These are phyloP conservation scores for Chloropsis hardwickii DNA, from an alignment of 2,113 vertebrate genomes.

Conservation along the genomic window DNA sequence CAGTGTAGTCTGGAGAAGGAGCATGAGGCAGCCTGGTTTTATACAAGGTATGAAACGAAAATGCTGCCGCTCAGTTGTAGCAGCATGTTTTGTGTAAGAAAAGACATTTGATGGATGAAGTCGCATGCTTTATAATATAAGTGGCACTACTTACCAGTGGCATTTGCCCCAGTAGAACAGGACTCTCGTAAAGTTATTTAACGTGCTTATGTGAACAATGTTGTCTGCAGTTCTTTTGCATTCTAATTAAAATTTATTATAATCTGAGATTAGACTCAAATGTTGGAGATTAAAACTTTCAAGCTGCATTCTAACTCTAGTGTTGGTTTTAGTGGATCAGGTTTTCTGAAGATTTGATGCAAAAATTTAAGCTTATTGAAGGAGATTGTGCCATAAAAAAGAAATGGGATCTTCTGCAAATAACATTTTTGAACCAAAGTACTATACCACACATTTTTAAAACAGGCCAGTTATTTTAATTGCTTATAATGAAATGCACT, in stretches of 20 bases:
- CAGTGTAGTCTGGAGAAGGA: not conserved
- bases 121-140: not conserved
- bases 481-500: not conserved
- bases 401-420: not conserved
- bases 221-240: rapidly evolving
- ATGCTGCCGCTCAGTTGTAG: not conserved
- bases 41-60: rapidly evolving
- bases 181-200: not conserved
- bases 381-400: not conserved
- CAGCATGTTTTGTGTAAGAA: not conserved
- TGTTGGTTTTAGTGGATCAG: not conserved
- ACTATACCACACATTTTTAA: not conserved
- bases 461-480: not conserved
- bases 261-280: not conserved
- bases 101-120: not conserved
- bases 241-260: not conserved
- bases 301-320: not conserved
- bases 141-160: not conserved
- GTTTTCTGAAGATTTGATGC: not conserved
- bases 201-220: not conserved
- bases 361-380: not conserved
- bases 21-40: not conserved
- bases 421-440: not conserved
- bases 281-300: not conserved
- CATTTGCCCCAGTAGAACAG: not conserved